Evolutionary conservation across 2,888 invertebrate species (phyloP), one percentile per base, ranked within the genome.

Genomic region (Carterocephalus palaemon): DNA sequence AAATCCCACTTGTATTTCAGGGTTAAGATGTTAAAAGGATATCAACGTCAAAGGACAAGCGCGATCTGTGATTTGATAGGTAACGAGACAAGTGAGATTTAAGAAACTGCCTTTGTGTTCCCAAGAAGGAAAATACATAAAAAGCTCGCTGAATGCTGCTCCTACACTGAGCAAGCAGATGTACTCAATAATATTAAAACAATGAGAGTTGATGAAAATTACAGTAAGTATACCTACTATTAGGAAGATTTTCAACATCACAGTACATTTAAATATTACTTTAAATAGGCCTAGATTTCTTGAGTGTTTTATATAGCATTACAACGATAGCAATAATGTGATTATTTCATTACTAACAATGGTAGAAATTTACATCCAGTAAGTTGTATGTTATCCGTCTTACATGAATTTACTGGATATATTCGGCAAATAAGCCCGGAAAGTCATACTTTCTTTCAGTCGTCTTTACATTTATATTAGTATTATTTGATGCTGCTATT

Each of bases 41-140:
- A 73, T 74, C 69, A 73, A 56, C 60, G 66, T 70, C 64, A 54
- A 57, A 56, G 55, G 50, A 52, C 36, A 31, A 43, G 29, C 22
- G 17, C 29, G 29, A 36, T 43, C 31, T 61, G 61, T 60, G 61
- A 67, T 69, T 70, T 68, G 49, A 54, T 57, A 61, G 69, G 68
- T 80, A 79, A 79, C 69, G 64, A 71, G 75, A 74, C 76, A 75
- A 68, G 63, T 71, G 70, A 74, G 62, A 70, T 67, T 69, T 64
- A 62, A 52, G n/a, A 59, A 67, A 69, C 60, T 66, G 65, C 58
- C 62, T 56, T 53, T 53, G 63, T 67, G 64, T 66, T 67, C 65
- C 62, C 57, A 45, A 37, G 33, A 37, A 37, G 37, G 23, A 26
- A 26, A 26, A 33, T 33, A 26, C 33, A 33, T 33, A 42, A 40